Evolutionary conservation across 2,888 invertebrate species (phyloP), one percentile per base, ranked within the genome.

Genomic region (Mythimna ferrago): DNA sequence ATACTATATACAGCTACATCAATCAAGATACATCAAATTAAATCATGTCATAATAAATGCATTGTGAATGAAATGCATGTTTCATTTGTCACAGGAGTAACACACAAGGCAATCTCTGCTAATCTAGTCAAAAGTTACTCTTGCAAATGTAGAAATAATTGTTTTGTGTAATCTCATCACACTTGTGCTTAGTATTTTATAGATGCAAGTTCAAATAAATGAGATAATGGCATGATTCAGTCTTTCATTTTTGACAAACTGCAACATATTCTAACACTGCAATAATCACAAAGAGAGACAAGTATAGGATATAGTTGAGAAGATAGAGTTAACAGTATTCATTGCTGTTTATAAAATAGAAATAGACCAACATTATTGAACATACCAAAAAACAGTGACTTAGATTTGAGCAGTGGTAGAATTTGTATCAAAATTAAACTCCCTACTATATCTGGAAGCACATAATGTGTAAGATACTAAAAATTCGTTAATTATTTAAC

Each of bases 211-310:
- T 90, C 89, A 89, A 95, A 93, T 95, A 94, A 93, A 91, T 91
- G 86, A 89, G 84, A 89, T 91, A 94, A 94, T 94, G 93, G 92
- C 92, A 93, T 94, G 90, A 92, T 87, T 96, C 95, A 95, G 96
- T 96, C 95, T 96, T 96, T 95, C 78, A 93, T 94, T 96, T 90
- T 83, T 83, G 76, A 85, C 77, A 82, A 84, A 81, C 76, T n/a
- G 19, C 60, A 73, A 70, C 56, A 75, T 58, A 70, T 73, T 80
- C 67, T 83, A 83, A 80, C 76, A 77, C 78, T 82, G 78, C 74
- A 79, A 67, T 10, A 71, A 61, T 44, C 41, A 21, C n/a, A 10
- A 9, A 44, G 56, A 19, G 57, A 69, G n/a, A 61, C 41, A 53
- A 19, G 16, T 78, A 58, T 41, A 21, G 53, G 9, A 48, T 19